Conservation (phyloP, 2,113 vertebrate genomes). For the Oncorhynchus kisutch region DNA sequence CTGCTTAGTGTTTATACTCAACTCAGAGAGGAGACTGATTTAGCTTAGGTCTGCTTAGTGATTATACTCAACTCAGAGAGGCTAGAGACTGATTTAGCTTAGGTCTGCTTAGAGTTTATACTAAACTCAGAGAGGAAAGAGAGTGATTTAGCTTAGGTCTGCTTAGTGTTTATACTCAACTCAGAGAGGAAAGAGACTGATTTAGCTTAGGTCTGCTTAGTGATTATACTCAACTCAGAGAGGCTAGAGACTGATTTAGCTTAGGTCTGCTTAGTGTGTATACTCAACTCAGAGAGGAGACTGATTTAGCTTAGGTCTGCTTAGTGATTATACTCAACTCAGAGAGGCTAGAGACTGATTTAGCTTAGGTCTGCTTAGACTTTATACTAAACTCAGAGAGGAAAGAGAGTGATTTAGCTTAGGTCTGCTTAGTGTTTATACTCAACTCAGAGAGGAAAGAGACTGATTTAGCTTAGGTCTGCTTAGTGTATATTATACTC, state of each 20-base stretch:
- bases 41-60: no score
- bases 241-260: not conserved
- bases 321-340: conserved; percentile 51
- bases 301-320: conserved; percentile 25
- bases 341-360: conserved; percentile 27
- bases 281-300: conserved; percentile 54
- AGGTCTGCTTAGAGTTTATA: conserved; percentile 15
- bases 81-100: conserved; percentile 10
- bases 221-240: conserved; percentile 59
- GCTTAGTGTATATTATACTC: no score
- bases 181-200: conserved; percentile 53
- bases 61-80: conserved; percentile 55
- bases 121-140: conserved; percentile 60
- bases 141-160: conserved; percentile 5
- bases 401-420: conserved; percentile 44
- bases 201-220: conserved; percentile 23
- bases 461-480: conserved; percentile 45
- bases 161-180: conserved; percentile 36
- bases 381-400: no score
- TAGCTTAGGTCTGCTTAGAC: not conserved
- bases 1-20: conserved; percentile 30
- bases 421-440: not conserved
- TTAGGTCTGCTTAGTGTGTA: not conserved
- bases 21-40: conserved; percentile 47
- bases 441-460: no score